A percentile compares a stretch with the other conserved stretches of the same genome.
phyloP scores from a whole-genome alignment of 2,113 vertebrate species.

The Crocuta crocuta region DNA sequence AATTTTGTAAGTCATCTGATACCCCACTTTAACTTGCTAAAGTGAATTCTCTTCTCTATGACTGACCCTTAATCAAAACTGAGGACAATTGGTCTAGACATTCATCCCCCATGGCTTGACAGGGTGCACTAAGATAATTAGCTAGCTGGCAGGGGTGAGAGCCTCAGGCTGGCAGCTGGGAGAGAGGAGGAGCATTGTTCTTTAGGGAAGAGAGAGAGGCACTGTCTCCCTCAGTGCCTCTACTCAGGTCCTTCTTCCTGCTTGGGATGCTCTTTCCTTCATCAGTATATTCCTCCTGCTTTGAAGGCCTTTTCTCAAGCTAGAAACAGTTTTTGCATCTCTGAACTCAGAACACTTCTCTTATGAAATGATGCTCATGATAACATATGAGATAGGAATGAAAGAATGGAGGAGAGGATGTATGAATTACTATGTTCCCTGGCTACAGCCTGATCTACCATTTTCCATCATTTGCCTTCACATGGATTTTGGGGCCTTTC shows the following conservation, averaged over 20 bases:
- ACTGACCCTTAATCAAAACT: slow-evolving; percentile 72
- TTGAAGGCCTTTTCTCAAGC: background rate
- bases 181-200: background rate
- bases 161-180: slow-evolving; percentile 42
- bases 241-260: background rate
- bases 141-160: slow-evolving; percentile 22
- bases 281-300: background rate
- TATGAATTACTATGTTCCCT: background rate
- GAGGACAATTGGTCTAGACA: slow-evolving; percentile 51
- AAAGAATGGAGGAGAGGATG: background rate
- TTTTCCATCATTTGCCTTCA: background rate
- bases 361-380: background rate
- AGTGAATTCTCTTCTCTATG: slow-evolving; percentile 53
- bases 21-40: slow-evolving; percentile 65
- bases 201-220: background rate
- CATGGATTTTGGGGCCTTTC: background rate
- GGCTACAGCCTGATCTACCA: too few relatives aligned
- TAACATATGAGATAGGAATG: background rate
- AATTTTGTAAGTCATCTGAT: slow-evolving; percentile 66
- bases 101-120: slow-evolving; percentile 43
- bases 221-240: background rate
- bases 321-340: slow-evolving; percentile 43
- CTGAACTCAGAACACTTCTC: slow-evolving; percentile 25
- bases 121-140: slow-evolving; percentile 50
- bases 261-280: background rate